Conservation (phyloP, 2,888 invertebrate species). For the Hermaeophaga mercurialis region DNA sequence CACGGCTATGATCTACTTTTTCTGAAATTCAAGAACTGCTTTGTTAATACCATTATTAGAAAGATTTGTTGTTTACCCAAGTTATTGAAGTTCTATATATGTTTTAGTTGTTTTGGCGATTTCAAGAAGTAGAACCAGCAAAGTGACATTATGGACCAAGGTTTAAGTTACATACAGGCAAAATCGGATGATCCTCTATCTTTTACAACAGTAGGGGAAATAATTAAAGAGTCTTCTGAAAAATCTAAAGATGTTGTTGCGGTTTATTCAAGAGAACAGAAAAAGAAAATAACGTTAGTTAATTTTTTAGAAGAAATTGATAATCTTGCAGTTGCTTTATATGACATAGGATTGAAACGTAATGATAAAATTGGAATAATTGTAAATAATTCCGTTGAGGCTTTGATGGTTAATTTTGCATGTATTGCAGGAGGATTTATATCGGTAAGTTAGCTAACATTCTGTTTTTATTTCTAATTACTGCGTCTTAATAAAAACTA, state of each 20-base stretch:
- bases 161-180: slow-evolving; percentile 3
- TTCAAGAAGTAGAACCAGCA: neutral
- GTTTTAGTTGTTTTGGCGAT: neutral
- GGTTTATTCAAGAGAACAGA: neutral
- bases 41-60: too few relatives aligned
- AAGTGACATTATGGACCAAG: neutral
- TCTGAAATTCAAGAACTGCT: too few relatives aligned
- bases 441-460: slow-evolving; percentile 68
- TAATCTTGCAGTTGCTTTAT: neutral
- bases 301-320: neutral
- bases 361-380: neutral
- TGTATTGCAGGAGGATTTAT: slow-evolving; percentile 74
- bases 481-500: too few relatives aligned
- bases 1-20: too few relatives aligned
- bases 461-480: too few relatives aligned
- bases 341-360: neutral
- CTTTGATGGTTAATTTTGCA: slow-evolving; percentile 57
- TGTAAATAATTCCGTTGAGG: neutral
- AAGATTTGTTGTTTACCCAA: too few relatives aligned
- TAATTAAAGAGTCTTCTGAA: neutral
- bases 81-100: too few relatives aligned
- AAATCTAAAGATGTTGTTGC: neutral
- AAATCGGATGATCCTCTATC: neutral
- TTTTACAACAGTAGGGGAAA: neutral
- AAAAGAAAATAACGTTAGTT: neutral